These are phyloP conservation scores for Bicyclus anynana DNA, from an alignment of 1,140 invertebrate species.

Conservation along the genomic window DNA sequence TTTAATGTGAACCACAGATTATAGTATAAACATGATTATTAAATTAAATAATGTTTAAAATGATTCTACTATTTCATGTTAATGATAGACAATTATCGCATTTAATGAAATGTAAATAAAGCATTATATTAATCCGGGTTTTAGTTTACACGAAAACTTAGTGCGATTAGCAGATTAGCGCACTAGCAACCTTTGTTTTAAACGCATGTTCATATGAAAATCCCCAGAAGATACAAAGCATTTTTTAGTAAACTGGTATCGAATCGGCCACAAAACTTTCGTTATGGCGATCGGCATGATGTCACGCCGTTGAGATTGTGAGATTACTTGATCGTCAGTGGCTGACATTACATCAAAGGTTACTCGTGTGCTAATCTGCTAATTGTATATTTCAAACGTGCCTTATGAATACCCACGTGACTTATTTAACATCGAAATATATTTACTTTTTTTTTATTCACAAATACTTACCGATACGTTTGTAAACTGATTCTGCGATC, in stretches of 20 bases:
- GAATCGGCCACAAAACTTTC: no score
- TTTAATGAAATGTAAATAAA: constrained; percentile 1
- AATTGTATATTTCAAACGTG: constrained; percentile 25
- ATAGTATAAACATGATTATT: neutral
- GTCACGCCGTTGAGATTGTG: no score
- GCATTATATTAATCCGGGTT: neutral
- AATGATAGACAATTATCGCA: neutral
- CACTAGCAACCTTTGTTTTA: neutral
- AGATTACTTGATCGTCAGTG: no score
- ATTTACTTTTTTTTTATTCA: constrained; percentile 21
- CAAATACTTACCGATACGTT: constrained; percentile 20
- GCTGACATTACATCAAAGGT: no score
- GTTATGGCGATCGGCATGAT: no score
- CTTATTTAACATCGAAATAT: constrained; percentile 17
- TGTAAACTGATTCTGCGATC: constrained; percentile 32
- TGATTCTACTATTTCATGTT: neutral
- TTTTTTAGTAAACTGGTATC: no score
- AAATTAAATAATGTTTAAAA: neutral
- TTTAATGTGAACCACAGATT: neutral
- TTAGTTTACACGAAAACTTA: neutral
- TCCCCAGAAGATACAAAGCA: no score
- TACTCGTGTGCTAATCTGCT: constrained; percentile 5
- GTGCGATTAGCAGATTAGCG: no score
- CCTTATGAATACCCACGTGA: constrained; percentile 26
- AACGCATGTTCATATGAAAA: no score